These are phyloP conservation scores for Rhabdomys pumilio DNA, from an alignment of 2,797 vertebrate species.

Conservation along the genomic window DNA sequence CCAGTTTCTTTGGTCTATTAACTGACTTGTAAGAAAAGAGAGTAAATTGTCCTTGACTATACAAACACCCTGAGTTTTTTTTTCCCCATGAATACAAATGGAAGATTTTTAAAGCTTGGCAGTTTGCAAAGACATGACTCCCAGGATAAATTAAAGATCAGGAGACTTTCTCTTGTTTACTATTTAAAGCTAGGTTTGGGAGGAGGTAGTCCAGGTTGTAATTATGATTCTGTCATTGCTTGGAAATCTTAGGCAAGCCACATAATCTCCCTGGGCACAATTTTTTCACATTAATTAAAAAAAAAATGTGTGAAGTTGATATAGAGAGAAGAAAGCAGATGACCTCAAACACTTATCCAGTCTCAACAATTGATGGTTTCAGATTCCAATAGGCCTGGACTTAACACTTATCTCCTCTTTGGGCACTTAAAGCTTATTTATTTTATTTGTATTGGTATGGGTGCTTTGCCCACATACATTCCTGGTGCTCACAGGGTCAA, in stretches of 20 bases:
- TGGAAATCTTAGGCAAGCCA: slow-evolving; percentile 65
- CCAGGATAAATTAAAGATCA: slow-evolving; percentile 82
- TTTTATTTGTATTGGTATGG: neutral
- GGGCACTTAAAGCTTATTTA: neutral
- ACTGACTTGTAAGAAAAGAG: slow-evolving; percentile 73
- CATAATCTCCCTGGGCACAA: slow-evolving; percentile 68
- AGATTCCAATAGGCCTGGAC: slow-evolving; percentile 61
- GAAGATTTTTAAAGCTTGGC: slow-evolving; percentile 80
- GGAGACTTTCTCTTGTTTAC: slow-evolving; percentile 58
- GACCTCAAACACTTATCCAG: slow-evolving; percentile 67
- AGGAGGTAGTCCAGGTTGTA: slow-evolving; percentile 35
- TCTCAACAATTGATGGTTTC: slow-evolving; percentile 57
- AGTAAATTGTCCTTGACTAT: slow-evolving; percentile 82
- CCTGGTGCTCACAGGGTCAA: neutral
- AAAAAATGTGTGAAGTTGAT: slow-evolving; percentile 77
- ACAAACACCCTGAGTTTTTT: slow-evolving; percentile 76
- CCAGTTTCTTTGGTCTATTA: slow-evolving; percentile 81
- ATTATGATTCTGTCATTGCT: slow-evolving; percentile 76
- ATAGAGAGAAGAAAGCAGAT: slow-evolving; percentile 55
- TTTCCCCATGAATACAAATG: slow-evolving; percentile 78
- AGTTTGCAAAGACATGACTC: slow-evolving; percentile 80
- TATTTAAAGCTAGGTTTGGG: slow-evolving; percentile 55
- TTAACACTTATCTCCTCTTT: neutral
- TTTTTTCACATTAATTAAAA: slow-evolving; percentile 72
- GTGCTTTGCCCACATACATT: neutral